These are phyloP conservation scores for Dasysyrphus tricinctus DNA, from an alignment of 2,888 invertebrate genomes.

Conservation along the genomic window DNA sequence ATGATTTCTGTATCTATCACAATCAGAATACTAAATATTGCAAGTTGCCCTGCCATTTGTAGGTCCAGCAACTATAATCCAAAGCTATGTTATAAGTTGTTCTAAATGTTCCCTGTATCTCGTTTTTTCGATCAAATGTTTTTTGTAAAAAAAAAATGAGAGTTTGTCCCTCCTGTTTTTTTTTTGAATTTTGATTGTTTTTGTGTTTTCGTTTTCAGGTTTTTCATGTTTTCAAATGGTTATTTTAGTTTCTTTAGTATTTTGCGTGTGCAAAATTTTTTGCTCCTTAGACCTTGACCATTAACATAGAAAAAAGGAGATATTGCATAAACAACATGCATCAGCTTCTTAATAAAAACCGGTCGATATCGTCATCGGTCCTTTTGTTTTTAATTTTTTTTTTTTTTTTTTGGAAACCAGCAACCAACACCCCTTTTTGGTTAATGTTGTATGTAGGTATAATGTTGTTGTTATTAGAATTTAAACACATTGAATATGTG, in stretches of 20 bases:
- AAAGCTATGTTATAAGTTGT: too few species aligned
- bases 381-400: neutral
- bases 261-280: slow-evolving; percentile 70
- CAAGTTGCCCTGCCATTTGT: neutral
- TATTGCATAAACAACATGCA: slow-evolving; percentile 73
- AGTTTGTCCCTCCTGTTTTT: slow-evolving; percentile 7
- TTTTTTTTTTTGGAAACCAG: slow-evolving; percentile 6
- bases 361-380: slow-evolving; percentile 50
- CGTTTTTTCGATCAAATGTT: neutral
- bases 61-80: neutral
- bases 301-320: slow-evolving; percentile 80
- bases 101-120: neutral
- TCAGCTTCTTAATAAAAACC: slow-evolving; percentile 42
- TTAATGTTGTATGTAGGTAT: neutral
- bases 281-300: slow-evolving; percentile 83
- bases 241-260: slow-evolving; percentile 43
- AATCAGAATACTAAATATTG: too few species aligned
- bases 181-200: slow-evolving; percentile 4
- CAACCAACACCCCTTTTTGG: slow-evolving; percentile 35
- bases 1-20: too few species aligned
- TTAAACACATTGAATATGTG: neutral
- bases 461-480: neutral
- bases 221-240: slow-evolving; percentile 68
- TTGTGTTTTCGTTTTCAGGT: slow-evolving; percentile 46
- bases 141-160: slow-evolving; percentile 5